Conservation (phyloP, 2,113 vertebrate species). For the Micronisus gabar region DNA sequence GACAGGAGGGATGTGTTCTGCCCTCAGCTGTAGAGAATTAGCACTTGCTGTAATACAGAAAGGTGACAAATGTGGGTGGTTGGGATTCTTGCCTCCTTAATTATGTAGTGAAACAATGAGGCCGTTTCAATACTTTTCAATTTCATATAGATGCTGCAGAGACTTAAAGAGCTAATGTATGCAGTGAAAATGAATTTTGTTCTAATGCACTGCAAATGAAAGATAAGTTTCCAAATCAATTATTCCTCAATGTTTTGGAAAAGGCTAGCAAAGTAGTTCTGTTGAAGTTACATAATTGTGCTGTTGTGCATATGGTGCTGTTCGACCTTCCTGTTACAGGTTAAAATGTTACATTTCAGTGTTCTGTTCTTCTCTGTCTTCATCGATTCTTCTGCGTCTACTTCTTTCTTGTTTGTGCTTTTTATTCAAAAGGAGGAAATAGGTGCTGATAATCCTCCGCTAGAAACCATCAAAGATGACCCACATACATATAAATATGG, state of each 20-base stretch:
- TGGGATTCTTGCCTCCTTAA: background rate
- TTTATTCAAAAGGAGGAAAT: background rate
- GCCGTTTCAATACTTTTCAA: background rate
- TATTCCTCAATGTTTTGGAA: background rate
- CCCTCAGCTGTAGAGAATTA: background rate
- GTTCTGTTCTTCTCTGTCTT: background rate
- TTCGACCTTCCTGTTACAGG: background rate
- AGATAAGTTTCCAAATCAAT: background rate
- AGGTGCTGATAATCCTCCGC: background rate
- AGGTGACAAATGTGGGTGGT: background rate
- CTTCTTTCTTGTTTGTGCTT: background rate
- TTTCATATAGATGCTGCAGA: background rate
- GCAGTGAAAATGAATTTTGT: background rate
- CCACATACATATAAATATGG: background rate
- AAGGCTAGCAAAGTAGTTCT: background rate
- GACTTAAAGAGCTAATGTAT: background rate
- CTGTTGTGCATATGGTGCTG: background rate
- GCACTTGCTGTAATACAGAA: background rate
- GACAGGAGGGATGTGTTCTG: background rate
- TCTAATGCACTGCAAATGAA: background rate
- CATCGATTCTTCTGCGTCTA: background rate
- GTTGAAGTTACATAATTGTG: background rate
- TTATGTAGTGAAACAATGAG: background rate
- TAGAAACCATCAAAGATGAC: background rate
- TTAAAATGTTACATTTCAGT: background rate